phyloP scores from a whole-genome alignment of 2,888 invertebrate genomes.

The Dexiosoma caninum region DNA sequence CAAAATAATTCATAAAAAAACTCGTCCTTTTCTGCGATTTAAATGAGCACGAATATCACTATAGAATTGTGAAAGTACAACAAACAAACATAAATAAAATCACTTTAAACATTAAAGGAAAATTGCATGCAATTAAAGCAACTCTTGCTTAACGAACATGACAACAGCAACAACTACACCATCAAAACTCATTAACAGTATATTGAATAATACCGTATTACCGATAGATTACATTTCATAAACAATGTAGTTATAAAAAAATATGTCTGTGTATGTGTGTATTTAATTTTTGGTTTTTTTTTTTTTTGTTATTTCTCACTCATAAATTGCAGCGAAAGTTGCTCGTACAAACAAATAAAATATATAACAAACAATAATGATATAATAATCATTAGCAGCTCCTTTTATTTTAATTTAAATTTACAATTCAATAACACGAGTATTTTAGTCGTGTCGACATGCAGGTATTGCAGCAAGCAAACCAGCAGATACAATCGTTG shows the following conservation, averaged over 20 bases:
- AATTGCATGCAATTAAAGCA: conserved; percentile 31
- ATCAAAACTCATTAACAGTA: conserved; percentile 58
- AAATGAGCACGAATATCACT: neutral
- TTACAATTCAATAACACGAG: conserved; percentile 39
- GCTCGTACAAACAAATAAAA: conserved; percentile 14
- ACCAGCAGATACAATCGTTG: conserved; percentile 27
- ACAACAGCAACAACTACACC: conserved; percentile 11
- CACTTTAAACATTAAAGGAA: conserved; percentile 3
- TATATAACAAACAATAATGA: neutral
- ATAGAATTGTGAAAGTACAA: conserved; percentile 6
- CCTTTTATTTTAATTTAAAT: conserved; percentile 11
- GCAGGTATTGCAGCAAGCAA: conserved; percentile 4
- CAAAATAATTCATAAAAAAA: conserved; percentile 35
- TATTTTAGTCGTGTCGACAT: conserved; percentile 10
- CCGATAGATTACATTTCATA: conserved; percentile 57
- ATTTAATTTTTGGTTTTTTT: neutral
- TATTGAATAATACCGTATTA: conserved; percentile 50
- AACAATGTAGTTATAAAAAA: conserved; percentile 17
- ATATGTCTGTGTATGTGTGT: neutral
- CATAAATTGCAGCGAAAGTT: conserved; percentile 30
- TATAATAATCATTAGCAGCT: conserved; percentile 27
- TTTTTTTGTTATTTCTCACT: neutral
- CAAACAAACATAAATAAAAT: neutral
- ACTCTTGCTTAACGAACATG: conserved; percentile 35
- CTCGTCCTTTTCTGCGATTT: neutral